Evolutionary conservation across 2,888 invertebrate genomes (phyloP), one percentile per base, ranked within the genome.

Genomic region (Mesoligia furuncula): DNA sequence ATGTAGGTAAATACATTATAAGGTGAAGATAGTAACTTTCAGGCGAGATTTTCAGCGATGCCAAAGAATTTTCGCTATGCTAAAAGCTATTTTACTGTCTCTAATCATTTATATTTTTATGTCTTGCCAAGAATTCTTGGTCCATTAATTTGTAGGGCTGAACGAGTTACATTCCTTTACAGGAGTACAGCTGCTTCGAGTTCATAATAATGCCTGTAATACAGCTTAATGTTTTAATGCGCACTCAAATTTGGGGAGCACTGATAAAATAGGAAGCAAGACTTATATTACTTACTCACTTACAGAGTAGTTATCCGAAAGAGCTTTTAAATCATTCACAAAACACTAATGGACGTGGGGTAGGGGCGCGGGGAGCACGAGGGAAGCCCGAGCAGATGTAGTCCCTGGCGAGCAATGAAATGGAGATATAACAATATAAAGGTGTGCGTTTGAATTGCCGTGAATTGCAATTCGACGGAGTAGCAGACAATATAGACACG

Each of bases 291-390:
- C 96, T 96, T 96, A 96, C 96, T 96, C 96, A 96, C 96, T 96
- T 96, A 96, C 96, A 93, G 95, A 96, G 96, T 96, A 96, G 96
- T 96, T 96, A 96, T 96, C 96, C 96, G 96, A 96, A 96, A 96
- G 96, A 96, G 96, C 96, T 96, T 96, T 96, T 96, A 96, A 96
- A 96, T 96, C 96, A 96, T 96, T 96, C 96, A 96, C 96, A 96
- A 96, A 96, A 96, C 96, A 96, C 96, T 96, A 96, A 96, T 96
- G 96, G 96, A 96, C 96, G 96, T 94, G 94, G 96, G 94, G 95
- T 90, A 90, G 91, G 91, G 93, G 92, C 80, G 92, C 87, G 91
- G 90, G 92, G 89, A 74, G 85, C 77, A 75, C 69, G 85, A 88
- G 84, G 90, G 91, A 91, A 91, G 89, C 89, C 89, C 90, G 89